phyloP scores from a whole-genome alignment of 1,140 invertebrate species.

The Penaeus indicus region DNA sequence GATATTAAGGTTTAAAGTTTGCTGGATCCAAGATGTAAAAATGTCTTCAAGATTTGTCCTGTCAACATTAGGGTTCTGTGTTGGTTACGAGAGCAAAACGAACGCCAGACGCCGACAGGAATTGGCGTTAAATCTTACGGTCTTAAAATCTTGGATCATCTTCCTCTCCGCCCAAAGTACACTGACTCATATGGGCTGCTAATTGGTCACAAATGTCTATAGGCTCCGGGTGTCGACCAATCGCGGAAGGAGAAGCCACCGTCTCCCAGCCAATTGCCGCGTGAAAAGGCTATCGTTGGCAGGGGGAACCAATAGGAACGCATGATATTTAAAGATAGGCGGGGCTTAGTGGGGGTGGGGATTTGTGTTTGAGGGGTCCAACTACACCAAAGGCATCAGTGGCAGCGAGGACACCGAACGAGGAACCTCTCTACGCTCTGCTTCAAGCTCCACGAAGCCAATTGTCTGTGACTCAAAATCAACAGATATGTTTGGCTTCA shows the following conservation, averaged over 20 bases:
- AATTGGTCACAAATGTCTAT: slow-evolving; percentile 36
- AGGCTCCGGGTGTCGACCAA: slow-evolving; percentile 17
- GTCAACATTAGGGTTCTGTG: too few species aligned
- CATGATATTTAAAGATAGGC: slow-evolving; percentile 55
- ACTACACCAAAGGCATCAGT: slow-evolving; percentile 54
- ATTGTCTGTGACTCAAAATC: too few species aligned
- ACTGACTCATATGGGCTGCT: neutral
- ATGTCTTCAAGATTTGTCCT: too few species aligned
- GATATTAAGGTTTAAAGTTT: too few species aligned
- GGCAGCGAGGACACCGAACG: slow-evolving; percentile 44
- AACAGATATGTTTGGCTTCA: too few species aligned
- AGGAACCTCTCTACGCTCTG: slow-evolving; percentile 33
- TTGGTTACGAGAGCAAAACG: too few species aligned
- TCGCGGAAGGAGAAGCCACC: neutral
- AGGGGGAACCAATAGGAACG: slow-evolving; percentile 46
- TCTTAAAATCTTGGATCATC: too few species aligned
- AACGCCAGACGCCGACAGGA: too few species aligned
- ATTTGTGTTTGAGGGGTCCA: slow-evolving; percentile 60
- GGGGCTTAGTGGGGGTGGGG: slow-evolving; percentile 48
- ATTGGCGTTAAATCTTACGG: too few species aligned
- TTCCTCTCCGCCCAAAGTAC: neutral
- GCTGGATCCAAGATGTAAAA: too few species aligned
- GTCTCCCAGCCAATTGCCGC: slow-evolving; percentile 33
- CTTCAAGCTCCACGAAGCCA: neutral
- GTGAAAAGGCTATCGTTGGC: slow-evolving; percentile 49